phyloP scores from a whole-genome alignment of 1,140 invertebrate species.

The Globodera ellingtonae region DNA sequence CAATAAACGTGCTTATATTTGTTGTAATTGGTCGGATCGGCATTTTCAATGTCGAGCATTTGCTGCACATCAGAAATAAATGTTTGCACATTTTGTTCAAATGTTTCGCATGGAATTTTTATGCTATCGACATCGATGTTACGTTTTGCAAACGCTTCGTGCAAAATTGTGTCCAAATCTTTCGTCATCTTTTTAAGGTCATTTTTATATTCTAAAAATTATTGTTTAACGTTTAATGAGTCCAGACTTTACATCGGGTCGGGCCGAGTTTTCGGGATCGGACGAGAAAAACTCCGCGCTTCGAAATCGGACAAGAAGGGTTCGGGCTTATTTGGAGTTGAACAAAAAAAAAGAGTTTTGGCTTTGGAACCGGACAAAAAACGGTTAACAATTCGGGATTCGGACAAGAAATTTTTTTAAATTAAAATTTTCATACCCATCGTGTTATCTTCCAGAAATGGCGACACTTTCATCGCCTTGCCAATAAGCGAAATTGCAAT shows the following conservation, averaged over 20 bases:
- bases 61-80: not conserved
- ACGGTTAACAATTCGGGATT: no score
- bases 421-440: no score
- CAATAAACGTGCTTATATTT: not conserved
- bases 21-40: not conserved
- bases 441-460: no score
- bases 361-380: no score
- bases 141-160: not conserved
- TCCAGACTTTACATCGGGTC: no score
- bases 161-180: not conserved
- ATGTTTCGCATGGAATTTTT: not conserved
- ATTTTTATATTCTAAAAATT: not conserved
- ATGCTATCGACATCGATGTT: not conserved
- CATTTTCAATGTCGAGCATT: not conserved
- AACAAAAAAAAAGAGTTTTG: no score
- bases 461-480: not conserved
- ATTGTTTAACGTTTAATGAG: not conserved
- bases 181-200: not conserved
- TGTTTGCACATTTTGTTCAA: not conserved
- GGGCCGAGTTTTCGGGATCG: no score
- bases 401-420: no score
- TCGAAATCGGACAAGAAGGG: no score
- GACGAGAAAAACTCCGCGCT: no score
- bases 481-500: not conserved
- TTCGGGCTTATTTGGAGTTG: no score